These are phyloP conservation scores for Drosophila kambysellisi DNA, from an alignment of 2,888 invertebrate genomes.

Conservation along the genomic window DNA sequence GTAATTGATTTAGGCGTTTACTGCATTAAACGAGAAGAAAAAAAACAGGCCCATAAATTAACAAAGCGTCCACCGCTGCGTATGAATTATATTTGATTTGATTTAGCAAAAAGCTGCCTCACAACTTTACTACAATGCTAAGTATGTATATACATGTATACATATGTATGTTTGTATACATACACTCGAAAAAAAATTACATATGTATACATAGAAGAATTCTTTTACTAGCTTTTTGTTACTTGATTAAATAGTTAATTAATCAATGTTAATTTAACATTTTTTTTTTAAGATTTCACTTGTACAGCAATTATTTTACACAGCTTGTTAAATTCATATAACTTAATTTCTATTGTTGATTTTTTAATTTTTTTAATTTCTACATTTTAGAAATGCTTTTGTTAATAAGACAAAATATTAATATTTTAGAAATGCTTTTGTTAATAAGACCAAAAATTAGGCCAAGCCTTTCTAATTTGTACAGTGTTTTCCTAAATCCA, in stretches of 20 bases:
- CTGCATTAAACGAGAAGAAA: conserved; percentile 62
- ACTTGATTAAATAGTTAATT: neutral
- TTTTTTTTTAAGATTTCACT: neutral
- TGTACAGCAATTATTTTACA: neutral
- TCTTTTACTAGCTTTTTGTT: neutral
- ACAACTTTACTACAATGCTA: conserved; percentile 27
- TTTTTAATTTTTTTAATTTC: too few relatives aligned
- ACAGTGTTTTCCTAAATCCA: neutral
- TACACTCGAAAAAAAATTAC: neutral
- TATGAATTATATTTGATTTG: conserved; percentile 70
- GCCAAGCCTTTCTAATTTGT: neutral
- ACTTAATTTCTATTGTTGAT: neutral
- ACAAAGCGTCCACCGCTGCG: conserved; percentile 45
- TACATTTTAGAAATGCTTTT: neutral
- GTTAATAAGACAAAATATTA: neutral
- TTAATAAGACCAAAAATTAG: too few relatives aligned
- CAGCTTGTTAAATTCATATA: neutral
- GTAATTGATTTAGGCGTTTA: conserved; percentile 77
- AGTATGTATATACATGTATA: conserved; percentile 26
- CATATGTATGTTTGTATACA: neutral
- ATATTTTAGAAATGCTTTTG: neutral
- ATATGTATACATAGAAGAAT: neutral
- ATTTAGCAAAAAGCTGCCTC: conserved; percentile 42
- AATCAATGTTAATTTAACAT: neutral
- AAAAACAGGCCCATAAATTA: conserved; percentile 48